phyloP scores from a whole-genome alignment of 1,140 invertebrate genomes.

The Apis laboriosa region DNA sequence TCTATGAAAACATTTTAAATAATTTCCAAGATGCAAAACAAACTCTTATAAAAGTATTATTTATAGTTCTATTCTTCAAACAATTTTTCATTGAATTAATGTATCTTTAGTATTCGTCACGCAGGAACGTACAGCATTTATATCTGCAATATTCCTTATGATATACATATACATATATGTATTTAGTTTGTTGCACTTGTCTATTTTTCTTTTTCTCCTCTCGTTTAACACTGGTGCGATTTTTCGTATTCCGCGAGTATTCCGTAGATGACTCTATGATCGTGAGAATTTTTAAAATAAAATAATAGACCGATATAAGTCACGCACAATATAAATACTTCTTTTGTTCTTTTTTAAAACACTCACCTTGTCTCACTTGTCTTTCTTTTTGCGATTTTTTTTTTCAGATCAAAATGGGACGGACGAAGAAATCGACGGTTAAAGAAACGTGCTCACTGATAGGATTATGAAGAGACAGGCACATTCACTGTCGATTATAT shows the following conservation, averaged over 20 bases:
- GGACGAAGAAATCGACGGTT: conserved; percentile 60
- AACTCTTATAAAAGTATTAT: background rate
- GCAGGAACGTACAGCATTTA: background rate
- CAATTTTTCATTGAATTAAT: background rate
- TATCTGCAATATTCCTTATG: background rate
- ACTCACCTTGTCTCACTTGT: conserved; percentile 74
- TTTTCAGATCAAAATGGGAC: conserved; percentile 36
- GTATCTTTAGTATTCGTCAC: conserved; percentile 3
- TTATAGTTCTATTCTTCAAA: background rate
- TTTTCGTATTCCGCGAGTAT: background rate
- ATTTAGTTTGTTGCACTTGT: conserved; percentile 9
- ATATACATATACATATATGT: background rate
- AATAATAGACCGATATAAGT: background rate
- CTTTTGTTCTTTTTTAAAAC: conserved; percentile 5
- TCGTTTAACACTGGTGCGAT: background rate
- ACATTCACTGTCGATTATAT: conserved; percentile 77
- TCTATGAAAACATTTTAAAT: background rate
- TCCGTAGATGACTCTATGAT: background rate
- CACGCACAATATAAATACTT: background rate
- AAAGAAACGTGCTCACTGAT: conserved; percentile 74
- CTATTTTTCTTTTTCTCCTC: background rate
- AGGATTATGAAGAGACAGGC: conserved; percentile 77
- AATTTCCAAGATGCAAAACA: background rate
- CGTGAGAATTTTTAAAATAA: background rate
- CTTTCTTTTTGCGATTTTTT: conserved; percentile 1